phyloP scores from a whole-genome alignment of 2,888 invertebrate species.

The Synergus itoensis region DNA sequence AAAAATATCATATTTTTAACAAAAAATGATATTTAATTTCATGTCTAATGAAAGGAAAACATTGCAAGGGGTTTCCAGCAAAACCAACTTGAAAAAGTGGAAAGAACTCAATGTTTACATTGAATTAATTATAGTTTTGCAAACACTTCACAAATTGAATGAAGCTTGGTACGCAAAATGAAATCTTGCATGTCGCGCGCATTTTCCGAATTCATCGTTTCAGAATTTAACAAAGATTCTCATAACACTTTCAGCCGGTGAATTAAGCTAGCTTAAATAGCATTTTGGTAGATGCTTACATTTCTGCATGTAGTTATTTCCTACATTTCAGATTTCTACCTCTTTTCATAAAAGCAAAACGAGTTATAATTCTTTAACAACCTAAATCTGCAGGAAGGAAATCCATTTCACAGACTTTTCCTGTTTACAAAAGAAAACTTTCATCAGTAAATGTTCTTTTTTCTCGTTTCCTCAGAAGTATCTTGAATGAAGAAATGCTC shows the following conservation, averaged over 20 bases:
- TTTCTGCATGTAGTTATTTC: neutral
- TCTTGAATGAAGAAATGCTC: slow-evolving; percentile 36
- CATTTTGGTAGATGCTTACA: slow-evolving; percentile 2
- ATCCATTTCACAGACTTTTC: slow-evolving; percentile 32
- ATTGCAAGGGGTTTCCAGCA: too few relatives aligned
- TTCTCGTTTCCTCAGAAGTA: neutral
- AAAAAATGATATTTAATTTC: too few relatives aligned
- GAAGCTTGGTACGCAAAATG: neutral
- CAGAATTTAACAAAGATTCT: slow-evolving; percentile 5
- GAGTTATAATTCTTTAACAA: slow-evolving; percentile 11
- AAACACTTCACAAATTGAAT: neutral
- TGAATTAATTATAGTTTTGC: neutral
- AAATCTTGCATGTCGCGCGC: neutral
- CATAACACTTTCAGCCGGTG: slow-evolving; percentile 11
- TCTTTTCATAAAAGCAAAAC: slow-evolving; percentile 3
- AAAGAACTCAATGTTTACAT: neutral
- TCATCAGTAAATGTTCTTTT: slow-evolving; percentile 16
- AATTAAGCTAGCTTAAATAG: slow-evolving; percentile 26
- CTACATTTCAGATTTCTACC: neutral
- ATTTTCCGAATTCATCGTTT: neutral
- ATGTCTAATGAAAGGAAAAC: too few relatives aligned
- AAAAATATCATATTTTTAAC: too few relatives aligned
- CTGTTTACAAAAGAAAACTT: slow-evolving; percentile 26
- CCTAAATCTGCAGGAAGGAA: slow-evolving; percentile 11
- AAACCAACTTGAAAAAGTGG: too few relatives aligned